These are phyloP conservation scores for Morus bassanus DNA, from an alignment of 2,797 vertebrate species.

Conservation along the genomic window DNA sequence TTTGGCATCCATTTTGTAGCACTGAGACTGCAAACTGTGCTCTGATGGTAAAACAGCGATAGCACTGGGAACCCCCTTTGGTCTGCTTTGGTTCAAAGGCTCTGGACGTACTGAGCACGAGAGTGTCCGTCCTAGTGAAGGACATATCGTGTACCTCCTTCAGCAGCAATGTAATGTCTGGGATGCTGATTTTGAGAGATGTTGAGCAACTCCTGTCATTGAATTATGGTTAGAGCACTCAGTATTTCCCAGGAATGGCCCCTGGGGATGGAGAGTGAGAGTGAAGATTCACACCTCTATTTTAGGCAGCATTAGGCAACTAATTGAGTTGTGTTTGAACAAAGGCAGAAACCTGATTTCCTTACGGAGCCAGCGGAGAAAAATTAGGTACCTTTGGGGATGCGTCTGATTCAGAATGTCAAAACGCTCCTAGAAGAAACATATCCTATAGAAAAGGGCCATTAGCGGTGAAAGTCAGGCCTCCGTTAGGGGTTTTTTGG, in stretches of 20 bases:
- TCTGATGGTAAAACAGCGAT: background rate
- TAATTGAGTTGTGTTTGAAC: background rate
- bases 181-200: background rate
- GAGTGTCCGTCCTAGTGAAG: background rate
- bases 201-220: background rate
- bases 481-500: background rate
- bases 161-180: background rate
- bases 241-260: background rate
- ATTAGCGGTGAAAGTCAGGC: background rate
- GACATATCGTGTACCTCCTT: no score
- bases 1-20: background rate
- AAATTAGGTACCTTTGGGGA: background rate
- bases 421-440: background rate
- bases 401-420: background rate
- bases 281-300: background rate
- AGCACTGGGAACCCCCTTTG: background rate
- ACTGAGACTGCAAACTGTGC: background rate
- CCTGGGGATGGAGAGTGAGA: background rate
- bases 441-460: background rate
- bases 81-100: background rate
- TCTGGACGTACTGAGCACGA: rapidly evolving
- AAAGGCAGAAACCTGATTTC: background rate
- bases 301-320: background rate
- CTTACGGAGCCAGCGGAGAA: background rate
- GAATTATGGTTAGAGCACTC: background rate